Conservation (phyloP, 2,113 vertebrate species). For the Thunnus maccoyii region DNA sequence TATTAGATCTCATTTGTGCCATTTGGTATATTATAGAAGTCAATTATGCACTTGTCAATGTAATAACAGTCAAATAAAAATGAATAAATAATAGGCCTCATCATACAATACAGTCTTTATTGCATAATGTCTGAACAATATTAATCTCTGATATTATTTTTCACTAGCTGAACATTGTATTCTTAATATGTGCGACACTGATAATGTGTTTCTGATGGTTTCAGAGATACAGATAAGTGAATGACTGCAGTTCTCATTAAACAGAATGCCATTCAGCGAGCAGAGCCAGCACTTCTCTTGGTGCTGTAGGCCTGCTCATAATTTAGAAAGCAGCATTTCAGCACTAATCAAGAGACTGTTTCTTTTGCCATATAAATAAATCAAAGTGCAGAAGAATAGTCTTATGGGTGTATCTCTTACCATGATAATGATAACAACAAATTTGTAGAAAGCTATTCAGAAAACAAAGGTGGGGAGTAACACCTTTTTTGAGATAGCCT, state of each 20-base stretch:
- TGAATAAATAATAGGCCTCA: no score
- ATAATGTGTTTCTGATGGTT: background rate
- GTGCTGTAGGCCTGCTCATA: background rate
- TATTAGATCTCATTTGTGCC: background rate
- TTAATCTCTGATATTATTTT: conserved; percentile 5
- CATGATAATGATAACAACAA: no score
- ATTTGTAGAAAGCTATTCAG: no score
- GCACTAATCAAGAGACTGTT: no score
- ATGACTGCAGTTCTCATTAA: background rate
- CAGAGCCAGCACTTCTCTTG: background rate
- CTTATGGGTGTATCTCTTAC: no score
- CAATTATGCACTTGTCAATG: background rate
- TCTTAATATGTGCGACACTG: conserved; percentile 1
- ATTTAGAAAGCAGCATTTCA: background rate
- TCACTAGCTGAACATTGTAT: background rate
- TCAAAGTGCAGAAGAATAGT: no score
- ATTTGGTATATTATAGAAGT: background rate
- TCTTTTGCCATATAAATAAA: no score
- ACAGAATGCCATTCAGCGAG: background rate
- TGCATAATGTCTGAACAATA: background rate
- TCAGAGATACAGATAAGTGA: conserved; percentile 4
- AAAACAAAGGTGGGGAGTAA: no score
- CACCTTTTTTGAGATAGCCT: no score
- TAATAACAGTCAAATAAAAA: no score
- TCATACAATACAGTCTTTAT: background rate